phyloP scores from a whole-genome alignment of 2,888 invertebrate genomes.

The Metacarcinus magister region DNA sequence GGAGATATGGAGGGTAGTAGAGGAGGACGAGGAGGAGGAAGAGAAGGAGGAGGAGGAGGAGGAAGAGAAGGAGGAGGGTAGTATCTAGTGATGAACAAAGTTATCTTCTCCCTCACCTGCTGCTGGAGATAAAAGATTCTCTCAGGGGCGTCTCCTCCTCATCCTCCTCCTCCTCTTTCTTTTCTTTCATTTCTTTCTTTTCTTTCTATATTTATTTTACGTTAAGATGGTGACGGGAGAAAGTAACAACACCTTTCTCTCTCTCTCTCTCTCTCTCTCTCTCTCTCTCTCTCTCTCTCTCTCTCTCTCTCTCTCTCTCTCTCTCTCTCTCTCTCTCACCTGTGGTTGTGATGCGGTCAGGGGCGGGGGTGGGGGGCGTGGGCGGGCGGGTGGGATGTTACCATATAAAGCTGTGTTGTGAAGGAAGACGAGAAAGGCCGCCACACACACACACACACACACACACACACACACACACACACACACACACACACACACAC shows the following conservation, averaged over 20 bases:
- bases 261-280: slow-evolving; percentile 68
- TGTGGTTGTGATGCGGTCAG: neutral
- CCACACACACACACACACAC: slow-evolving; percentile 46
- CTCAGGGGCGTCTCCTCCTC: neutral
- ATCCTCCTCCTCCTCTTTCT: neutral
- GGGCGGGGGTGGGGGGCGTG: neutral
- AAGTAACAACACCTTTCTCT: slow-evolving; percentile 42
- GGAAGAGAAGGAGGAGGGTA: neutral
- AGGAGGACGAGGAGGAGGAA: neutral
- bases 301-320: slow-evolving; percentile 61
- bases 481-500: slow-evolving; percentile 48
- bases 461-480: slow-evolving; percentile 39
- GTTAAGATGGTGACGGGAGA: neutral
- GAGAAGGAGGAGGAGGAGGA: neutral
- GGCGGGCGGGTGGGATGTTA: slow-evolving; percentile 3
- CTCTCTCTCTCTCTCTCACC: slow-evolving; percentile 30
- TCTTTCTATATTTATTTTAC: neutral
- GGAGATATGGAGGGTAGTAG: neutral
- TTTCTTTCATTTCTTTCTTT: neutral
- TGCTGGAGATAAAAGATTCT: no score
- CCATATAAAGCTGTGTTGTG: slow-evolving; percentile 30
- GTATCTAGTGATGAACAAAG: neutral
- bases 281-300: slow-evolving; percentile 68
- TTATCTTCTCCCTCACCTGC: neutral
- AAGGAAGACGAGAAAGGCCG: slow-evolving; percentile 17